phyloP scores from a whole-genome alignment of 1,140 invertebrate genomes.

The Drosophila erecta region DNA sequence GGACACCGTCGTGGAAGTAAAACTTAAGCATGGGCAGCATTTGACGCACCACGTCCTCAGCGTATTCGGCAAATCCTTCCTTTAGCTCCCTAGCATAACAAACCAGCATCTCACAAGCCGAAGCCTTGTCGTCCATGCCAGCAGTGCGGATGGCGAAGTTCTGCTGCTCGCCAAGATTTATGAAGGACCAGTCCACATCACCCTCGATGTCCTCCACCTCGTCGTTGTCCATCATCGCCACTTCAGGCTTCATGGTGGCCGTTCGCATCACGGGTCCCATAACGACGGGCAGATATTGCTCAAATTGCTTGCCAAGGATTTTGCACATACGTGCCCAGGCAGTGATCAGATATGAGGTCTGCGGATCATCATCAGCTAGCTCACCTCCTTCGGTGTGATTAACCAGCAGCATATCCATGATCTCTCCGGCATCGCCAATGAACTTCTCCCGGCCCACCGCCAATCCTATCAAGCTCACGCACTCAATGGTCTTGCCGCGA shows the following conservation, averaged over 20 bases:
- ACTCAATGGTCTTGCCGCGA: slow-evolving; percentile 98
- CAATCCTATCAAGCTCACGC: slow-evolving; percentile 98
- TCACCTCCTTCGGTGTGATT: slow-evolving; percentile 92
- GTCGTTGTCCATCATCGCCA: slow-evolving; percentile 97
- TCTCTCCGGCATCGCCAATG: slow-evolving; percentile 95
- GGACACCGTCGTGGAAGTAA: slow-evolving; percentile 98
- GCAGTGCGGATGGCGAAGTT: slow-evolving; percentile 96
- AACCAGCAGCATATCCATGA: slow-evolving; percentile 98
- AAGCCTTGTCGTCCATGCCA: slow-evolving; percentile 98
- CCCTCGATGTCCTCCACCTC: slow-evolving; percentile 93
- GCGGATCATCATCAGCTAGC: slow-evolving; percentile 97
- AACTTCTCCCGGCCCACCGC: slow-evolving; percentile 99
- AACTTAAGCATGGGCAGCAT: slow-evolving; percentile 99
- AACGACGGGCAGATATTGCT: slow-evolving; percentile 98
- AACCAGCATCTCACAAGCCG: slow-evolving; percentile 99
- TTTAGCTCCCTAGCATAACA: slow-evolving; percentile 99
- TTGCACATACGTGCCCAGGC: slow-evolving; percentile 99
- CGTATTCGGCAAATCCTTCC: slow-evolving; percentile 97
- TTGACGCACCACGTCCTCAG: slow-evolving; percentile 96
- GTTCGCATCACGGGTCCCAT: slow-evolving; percentile 98
- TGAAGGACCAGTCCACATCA: slow-evolving; percentile 99
- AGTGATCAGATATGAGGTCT: slow-evolving; percentile 98
- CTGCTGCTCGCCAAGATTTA: slow-evolving; percentile 97
- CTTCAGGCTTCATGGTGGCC: slow-evolving; percentile 98
- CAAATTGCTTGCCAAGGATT: slow-evolving; percentile 97